Conservation (phyloP, 2,888 invertebrate genomes). For the Drosophila kanekoi region DNA sequence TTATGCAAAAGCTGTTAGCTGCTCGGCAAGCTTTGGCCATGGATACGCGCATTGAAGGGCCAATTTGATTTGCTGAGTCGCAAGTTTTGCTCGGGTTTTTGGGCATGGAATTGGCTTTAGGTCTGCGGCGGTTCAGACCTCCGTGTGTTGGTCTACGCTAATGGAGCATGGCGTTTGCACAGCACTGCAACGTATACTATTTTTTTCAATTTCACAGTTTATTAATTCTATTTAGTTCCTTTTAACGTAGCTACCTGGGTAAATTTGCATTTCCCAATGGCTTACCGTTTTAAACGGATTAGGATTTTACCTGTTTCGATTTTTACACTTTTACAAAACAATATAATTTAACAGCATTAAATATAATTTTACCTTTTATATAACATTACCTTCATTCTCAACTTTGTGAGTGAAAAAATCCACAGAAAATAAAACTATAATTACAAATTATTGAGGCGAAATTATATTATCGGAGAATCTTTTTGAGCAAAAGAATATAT, state of each 20-base stretch:
- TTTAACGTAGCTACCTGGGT: constrained; percentile 4
- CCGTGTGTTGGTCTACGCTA: constrained; percentile 29
- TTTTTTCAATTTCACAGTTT: constrained; percentile 40
- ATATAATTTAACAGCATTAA: no score
- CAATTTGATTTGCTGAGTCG: constrained; percentile 28
- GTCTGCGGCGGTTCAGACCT: background rate
- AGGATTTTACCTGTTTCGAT: no score
- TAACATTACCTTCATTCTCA: no score
- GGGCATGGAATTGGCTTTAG: background rate
- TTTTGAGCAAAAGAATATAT: no score
- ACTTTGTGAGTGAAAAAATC: no score
- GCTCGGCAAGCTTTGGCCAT: background rate
- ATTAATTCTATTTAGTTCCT: constrained; percentile 32
- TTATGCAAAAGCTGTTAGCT: constrained; percentile 26
- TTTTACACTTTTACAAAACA: no score
- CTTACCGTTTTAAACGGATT: no score
- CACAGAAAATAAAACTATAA: no score
- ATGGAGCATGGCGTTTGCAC: constrained; percentile 40
- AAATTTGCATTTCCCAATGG: background rate
- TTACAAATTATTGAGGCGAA: no score
- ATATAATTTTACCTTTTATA: no score
- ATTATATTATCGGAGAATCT: no score
- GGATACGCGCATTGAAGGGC: constrained; percentile 32
- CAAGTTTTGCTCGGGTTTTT: constrained; percentile 13
- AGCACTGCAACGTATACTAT: background rate